phyloP scores from a whole-genome alignment of 2,888 invertebrate species.

The Synergus umbraculus region DNA sequence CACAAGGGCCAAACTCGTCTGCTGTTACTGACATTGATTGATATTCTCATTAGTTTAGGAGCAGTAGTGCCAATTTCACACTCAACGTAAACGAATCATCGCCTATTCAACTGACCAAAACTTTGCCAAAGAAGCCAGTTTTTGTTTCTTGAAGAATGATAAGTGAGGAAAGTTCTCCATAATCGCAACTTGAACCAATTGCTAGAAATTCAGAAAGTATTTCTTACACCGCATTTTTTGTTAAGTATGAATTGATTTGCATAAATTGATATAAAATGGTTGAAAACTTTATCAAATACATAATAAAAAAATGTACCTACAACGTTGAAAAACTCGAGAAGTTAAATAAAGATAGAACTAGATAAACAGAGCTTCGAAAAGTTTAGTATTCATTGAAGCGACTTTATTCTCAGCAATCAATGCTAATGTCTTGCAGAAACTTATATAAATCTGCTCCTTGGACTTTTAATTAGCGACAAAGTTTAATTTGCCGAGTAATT shows the following conservation, averaged over 20 bases:
- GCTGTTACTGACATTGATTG: conserved; percentile 67
- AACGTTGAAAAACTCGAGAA: not conserved
- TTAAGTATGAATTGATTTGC: too few species aligned
- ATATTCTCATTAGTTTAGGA: conserved; percentile 60
- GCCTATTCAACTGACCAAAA: conserved; percentile 1
- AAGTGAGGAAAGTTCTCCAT: not conserved
- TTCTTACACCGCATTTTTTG: too few species aligned
- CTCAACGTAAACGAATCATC: conserved; percentile 28
- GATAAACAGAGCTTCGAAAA: not conserved
- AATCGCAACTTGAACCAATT: not conserved
- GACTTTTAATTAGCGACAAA: conserved; percentile 20
- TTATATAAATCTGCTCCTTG: conserved; percentile 10
- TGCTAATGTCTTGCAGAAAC: conserved; percentile 16
- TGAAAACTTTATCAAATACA: too few species aligned
- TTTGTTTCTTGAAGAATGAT: not conserved
- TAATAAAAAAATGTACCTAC: not conserved
- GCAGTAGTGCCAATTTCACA: conserved; percentile 49
- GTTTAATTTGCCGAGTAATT: conserved; percentile 31
- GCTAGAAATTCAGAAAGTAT: not conserved
- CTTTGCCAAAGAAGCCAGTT: not conserved
- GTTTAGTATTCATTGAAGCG: not conserved
- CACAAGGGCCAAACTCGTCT: conserved; percentile 49
- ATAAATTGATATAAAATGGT: too few species aligned
- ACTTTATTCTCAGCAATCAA: not conserved
- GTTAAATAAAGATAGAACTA: not conserved